Evolutionary conservation across 2,888 invertebrate genomes (phyloP).

Genomic region (Ptychoptera contaminata): DNA sequence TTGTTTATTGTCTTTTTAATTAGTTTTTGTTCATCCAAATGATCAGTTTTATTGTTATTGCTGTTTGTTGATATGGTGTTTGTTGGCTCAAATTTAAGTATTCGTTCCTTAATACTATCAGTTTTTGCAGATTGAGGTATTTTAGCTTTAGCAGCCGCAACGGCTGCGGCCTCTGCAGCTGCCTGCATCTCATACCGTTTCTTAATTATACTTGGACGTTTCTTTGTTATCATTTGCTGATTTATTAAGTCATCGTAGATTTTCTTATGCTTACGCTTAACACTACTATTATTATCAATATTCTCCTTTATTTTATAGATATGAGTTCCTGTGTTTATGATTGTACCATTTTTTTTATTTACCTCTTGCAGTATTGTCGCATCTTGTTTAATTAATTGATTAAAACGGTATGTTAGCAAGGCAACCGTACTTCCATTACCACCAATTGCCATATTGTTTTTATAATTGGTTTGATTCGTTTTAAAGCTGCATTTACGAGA

Average conservation of each 20-base stretch:
- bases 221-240: slow-evolving; percentile 7
- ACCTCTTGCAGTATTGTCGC: slow-evolving; percentile 34
- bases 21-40: slow-evolving; percentile 24
- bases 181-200: slow-evolving; percentile 2
- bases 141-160: slow-evolving; percentile 1
- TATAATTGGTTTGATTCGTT: slow-evolving; percentile 22
- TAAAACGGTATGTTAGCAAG: slow-evolving; percentile 52
- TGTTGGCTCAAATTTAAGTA: slow-evolving; percentile 24
- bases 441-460: slow-evolving; percentile 12
- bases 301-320: slow-evolving; percentile 29
- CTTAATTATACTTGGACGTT: slow-evolving; percentile 7
- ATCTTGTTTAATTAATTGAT: slow-evolving; percentile 39
- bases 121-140: background rate
- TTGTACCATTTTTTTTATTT: slow-evolving; percentile 38
- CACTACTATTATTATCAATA: background rate
- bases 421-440: slow-evolving; percentile 40
- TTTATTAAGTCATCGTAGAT: background rate
- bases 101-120: slow-evolving; percentile 16
- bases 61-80: slow-evolving; percentile 15
- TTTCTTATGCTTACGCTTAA: background rate
- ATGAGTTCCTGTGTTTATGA: slow-evolving; percentile 26
- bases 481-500: slow-evolving; percentile 29
- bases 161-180: slow-evolving; percentile 4
- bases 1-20: slow-evolving; percentile 26
- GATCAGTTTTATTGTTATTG: slow-evolving; percentile 10